A percentile compares a stretch with the other conserved stretches of the same genome.
Conservation (phyloP, 2,113 vertebrate genomes). For the Plecturocebus donacophilus region DNA sequence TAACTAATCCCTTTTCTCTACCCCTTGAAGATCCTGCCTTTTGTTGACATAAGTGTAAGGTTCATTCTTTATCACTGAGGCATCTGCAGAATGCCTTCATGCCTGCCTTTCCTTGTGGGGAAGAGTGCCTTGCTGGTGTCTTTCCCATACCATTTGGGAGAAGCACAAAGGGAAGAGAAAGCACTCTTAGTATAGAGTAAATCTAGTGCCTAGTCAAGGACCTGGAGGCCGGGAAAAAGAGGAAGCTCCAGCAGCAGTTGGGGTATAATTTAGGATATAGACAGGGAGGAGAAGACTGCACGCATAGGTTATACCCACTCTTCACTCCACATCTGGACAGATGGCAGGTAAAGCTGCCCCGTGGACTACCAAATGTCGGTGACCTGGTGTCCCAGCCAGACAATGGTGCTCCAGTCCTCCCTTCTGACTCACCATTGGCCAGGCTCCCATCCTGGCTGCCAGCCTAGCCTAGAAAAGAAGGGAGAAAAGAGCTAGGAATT, state of each 20-base stretch:
- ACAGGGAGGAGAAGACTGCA: background rate
- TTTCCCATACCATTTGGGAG: background rate
- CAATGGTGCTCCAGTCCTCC: slow-evolving; percentile 7
- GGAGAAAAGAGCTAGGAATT: slow-evolving; percentile 51
- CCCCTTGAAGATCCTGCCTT: background rate
- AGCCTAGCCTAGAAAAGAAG: slow-evolving; percentile 48
- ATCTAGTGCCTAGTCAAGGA: background rate
- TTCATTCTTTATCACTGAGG: background rate
- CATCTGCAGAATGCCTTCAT: background rate
- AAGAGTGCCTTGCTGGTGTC: background rate
- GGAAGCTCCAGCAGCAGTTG: background rate
- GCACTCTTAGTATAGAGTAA: background rate
- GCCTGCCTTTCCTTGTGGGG: background rate
- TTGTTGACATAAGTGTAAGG: background rate
- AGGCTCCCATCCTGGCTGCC: slow-evolving; percentile 33
- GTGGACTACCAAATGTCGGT: background rate
- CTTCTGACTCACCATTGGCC: slow-evolving; percentile 29
- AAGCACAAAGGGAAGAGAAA: slow-evolving; percentile 4
- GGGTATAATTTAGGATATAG: background rate
- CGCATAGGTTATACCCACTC: background rate
- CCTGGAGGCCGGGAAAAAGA: background rate
- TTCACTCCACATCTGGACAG: background rate
- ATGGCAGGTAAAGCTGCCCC: background rate
- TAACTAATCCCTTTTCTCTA: background rate
- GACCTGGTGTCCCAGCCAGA: slow-evolving; percentile 54